Base-by-base conservation (phyloP, 2,797 vertebrate species). In the Heliangelus exortis region DNA sequence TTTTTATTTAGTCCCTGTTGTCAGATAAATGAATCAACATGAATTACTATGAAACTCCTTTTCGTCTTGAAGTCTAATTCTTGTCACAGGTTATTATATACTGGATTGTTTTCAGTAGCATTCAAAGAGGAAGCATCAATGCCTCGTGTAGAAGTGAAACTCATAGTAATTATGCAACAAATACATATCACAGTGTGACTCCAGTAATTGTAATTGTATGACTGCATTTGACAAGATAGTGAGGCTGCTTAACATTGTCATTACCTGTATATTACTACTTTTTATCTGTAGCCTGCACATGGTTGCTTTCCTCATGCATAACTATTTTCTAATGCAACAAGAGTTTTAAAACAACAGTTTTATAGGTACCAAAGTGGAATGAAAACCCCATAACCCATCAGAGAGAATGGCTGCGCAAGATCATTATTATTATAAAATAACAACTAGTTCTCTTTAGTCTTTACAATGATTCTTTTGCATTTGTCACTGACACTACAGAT, bases 291-390 rank as follows among this genome's bases (percentile, higher is more conserved):
- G n/a, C 61, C 84, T 66, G 53, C 68, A 79, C 17, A 74, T 47
- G 48, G 8, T 12, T 82, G 67, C 34, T 90, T 90, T 76, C 31
- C n/a, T 76, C 28, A 33, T 9, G 8, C 13, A 45, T 19, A 67
- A 45, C 28, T 87, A 25, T 65, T 72, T 93, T 59, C 36, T 78
- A 91, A 17, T 12, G 12, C 68, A 57, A 72, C 61, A 89, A 43
- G 36, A 74, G 13, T 31, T 91, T 89, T 75, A 63, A 87, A 89
- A 34, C 12, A 90, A 41, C 62, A 41, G 75, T 94, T 91, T 81
- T 77, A 20, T 28, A 73, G 15, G 29, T 63, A 71, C 34, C 43
- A n/a, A 79, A 57, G 33, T 7, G 23, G 41, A 58, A 65, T 43
- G n/a, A 47, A 76, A 86, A 84, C 10, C 25, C 13, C 41, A 47